Evolutionary conservation across 2,113 vertebrate genomes (phyloP), one percentile per base, ranked within the genome.

Genomic region (Anolis carolinensis): DNA sequence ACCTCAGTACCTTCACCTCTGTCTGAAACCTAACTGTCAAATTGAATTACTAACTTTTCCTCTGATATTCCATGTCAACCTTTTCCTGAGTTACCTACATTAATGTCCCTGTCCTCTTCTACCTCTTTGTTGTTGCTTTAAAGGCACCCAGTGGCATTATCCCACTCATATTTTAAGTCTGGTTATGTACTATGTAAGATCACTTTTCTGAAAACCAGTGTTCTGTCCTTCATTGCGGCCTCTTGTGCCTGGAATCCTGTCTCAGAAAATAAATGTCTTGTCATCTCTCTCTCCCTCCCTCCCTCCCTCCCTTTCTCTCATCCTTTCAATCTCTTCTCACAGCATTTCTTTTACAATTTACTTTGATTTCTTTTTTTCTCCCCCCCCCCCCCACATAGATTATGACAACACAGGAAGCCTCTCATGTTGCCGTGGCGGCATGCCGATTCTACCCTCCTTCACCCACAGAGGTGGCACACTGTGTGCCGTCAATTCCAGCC

Each of bases 261-360:
- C n/a, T 71, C 50, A 59, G 70, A 83, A 83, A 73, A 30, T 27
- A 50, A 82, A 83, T 55, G 52, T 59, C 32, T 68, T 83, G 5
- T 27, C 34, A 70, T 21, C 21, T 70, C 44, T 70, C 67, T 71
- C 50, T 71, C n/a, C n/a, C n/a, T n/a, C n/a, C n/a, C n/a, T n/a
- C n/a, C n/a, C n/a, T n/a, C n/a, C n/a, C n/a, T n/a, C n/a, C n/a
- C n/a, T n/a, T n/a, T n/a, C 67, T 71, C 67, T 52, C 25, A 36
- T 70, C 68, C 55, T 72, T 72, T 34, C 36, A 59, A 52, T 82
- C 50, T 6, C 48, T 71, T 71, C 25, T 70, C 81, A 59, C n/a
- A 36, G 20, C 7, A n/a, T 55, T 14, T 59, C 36, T 36, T 10
- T 52, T 18, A 20, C 44, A 34, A 10, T 25, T 13, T 4, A 30